Evolutionary conservation across 2,888 invertebrate species (phyloP).

Genomic region (Entomobrya multifasciata): DNA sequence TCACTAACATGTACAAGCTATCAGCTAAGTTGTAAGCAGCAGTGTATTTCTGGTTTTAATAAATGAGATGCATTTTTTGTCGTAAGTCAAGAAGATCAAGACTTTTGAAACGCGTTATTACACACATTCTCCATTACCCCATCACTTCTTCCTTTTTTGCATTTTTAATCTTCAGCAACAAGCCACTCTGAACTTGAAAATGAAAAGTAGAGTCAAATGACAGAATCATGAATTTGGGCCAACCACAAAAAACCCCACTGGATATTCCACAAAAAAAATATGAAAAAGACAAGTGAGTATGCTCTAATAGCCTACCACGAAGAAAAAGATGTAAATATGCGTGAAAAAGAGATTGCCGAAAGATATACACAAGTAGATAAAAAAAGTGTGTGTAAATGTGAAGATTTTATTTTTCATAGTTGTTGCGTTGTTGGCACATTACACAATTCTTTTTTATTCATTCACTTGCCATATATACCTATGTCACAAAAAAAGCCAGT

Average conservation of each 20-base stretch:
- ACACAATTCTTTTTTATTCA: slow-evolving; percentile 15
- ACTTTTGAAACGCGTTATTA: slow-evolving; percentile 3
- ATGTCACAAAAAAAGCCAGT: neutral
- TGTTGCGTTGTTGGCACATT: slow-evolving; percentile 50
- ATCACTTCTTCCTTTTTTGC: slow-evolving; percentile 18
- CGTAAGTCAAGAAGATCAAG: slow-evolving; percentile 1
- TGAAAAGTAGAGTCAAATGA: neutral
- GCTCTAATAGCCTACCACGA: neutral
- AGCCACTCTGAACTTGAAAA: slow-evolving; percentile 1
- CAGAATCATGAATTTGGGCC: slow-evolving; percentile 13
- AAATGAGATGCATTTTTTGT: slow-evolving; percentile 1
- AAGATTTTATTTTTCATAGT: slow-evolving; percentile 10
- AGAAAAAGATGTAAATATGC: slow-evolving; percentile 20
- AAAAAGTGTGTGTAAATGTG: neutral
- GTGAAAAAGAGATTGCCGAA: slow-evolving; percentile 38
- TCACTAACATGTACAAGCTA: neutral
- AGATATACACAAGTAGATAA: slow-evolving; percentile 33
- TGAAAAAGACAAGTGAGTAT: neutral
- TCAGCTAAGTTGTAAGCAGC: neutral
- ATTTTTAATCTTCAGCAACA: neutral
- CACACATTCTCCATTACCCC: neutral
- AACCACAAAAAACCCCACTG: neutral
- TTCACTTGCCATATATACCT: neutral
- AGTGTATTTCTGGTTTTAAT: too few relatives aligned
- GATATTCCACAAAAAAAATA: neutral